Evolutionary conservation across 2,888 invertebrate species (phyloP), one percentile per base, ranked within the genome.

Genomic region (Octodonta nipae): DNA sequence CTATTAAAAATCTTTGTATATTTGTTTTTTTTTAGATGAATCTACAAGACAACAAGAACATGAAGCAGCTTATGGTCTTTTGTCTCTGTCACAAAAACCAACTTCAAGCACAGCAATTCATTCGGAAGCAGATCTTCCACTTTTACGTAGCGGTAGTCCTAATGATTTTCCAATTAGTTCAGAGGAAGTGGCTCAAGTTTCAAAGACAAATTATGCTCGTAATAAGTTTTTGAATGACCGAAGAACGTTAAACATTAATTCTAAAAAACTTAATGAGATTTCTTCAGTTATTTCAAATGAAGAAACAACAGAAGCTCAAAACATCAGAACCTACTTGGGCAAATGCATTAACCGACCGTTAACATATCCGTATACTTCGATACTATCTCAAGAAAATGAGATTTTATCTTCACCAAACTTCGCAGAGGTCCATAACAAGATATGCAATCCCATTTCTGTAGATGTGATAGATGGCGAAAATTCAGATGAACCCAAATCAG

Each of bases 21-120:
- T n/a, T n/a, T n/a, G 10, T 26, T 32, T 26, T 11, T 71, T 75
- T 60, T 66, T 70, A 44, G 78, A 78, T 57, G 73, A 73, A 44
- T 75, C 72, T 38, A 78, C 77, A 5, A 65, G 78, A n/a, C 61
- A 78, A 42, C 76, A 76, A 47, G 87, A 87, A 57, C 84, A 85
- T 47, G 87, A 87, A 63, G 86, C 86, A 5, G 87, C 86, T 0
- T 78, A 81, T 46, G 80, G 86, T 52, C 63, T 88, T 35, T 60
- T 88, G 24, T 82, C 84, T 17, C 63, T 88, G 26, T 76, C 79
- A 3, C 78, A 70, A 45, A 65, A 65, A 36, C 64, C 61, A 11
- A 52, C 55, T 30, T 46, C 41, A 15, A 36, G 44, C 3, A 35
- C 44, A 13, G 45, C 41, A 26, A 37, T 42, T n/a, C 26, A 20